These are phyloP conservation scores for Sinocyclocheilus anshuiensis DNA, from an alignment of 2,113 vertebrate genomes.

Conservation along the genomic window DNA sequence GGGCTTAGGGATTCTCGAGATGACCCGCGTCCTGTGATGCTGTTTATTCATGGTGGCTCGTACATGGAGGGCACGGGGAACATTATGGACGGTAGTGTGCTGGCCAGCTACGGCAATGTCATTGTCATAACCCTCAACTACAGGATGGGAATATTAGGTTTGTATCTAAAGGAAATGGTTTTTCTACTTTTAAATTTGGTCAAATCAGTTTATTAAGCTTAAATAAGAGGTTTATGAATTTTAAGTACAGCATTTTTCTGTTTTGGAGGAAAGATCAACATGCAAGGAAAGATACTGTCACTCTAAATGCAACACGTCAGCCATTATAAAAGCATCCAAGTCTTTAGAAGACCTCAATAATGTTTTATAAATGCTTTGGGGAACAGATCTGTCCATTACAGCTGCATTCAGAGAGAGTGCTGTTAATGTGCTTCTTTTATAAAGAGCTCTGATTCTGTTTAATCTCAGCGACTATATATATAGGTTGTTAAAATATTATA, in stretches of 20 bases:
- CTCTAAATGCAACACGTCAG: background rate
- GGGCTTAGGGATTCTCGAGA: constrained; percentile 89
- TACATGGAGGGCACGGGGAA: constrained; percentile 99
- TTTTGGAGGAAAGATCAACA: background rate
- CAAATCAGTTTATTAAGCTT: background rate
- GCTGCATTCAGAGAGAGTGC: constrained; percentile 4
- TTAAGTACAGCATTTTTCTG: background rate
- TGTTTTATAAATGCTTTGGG: constrained; percentile 35
- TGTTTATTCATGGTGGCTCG: constrained; percentile 95
- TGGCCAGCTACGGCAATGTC: constrained; percentile 97
- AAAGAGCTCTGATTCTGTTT: constrained; percentile 1
- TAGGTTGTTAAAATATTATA: too few species aligned
- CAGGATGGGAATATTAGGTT: constrained; percentile 95
- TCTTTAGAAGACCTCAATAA: background rate
- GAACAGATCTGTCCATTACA: background rate
- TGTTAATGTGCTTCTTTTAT: background rate
- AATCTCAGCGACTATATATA: background rate
- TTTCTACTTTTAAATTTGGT: background rate
- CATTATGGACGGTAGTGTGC: constrained; percentile 95
- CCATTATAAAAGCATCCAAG: background rate
- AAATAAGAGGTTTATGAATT: background rate
- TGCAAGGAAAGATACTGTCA: constrained; percentile 1
- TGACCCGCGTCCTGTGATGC: constrained; percentile 94
- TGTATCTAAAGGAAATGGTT: constrained; percentile 18
- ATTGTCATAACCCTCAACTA: constrained; percentile 98